phyloP scores from a whole-genome alignment of 2,888 invertebrate genomes.

The Pegoplata infirma region DNA sequence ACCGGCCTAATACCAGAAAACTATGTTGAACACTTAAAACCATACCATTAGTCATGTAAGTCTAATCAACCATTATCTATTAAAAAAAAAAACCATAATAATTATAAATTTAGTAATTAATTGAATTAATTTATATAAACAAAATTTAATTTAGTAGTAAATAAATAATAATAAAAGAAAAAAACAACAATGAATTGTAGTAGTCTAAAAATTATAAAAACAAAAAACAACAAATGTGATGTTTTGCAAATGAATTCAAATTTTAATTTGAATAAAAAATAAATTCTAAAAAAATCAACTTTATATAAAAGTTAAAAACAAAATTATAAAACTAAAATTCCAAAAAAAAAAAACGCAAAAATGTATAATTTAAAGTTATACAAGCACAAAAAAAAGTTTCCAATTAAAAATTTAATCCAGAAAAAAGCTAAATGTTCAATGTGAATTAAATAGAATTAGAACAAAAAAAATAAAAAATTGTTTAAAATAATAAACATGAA shows the following conservation, averaged over 20 bases:
- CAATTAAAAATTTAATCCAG: not conserved
- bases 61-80: slow-evolving; percentile 54
- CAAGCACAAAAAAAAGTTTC: not conserved
- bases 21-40: slow-evolving; percentile 87
- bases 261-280: not conserved
- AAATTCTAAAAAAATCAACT: slow-evolving; percentile 6
- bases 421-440: slow-evolving; percentile 34
- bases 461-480: slow-evolving; percentile 13
- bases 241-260: slow-evolving; percentile 44
- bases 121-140: slow-evolving; percentile 35
- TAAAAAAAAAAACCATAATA: not conserved
- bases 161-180: slow-evolving; percentile 3
- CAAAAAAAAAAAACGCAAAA: too few species aligned
- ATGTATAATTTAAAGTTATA: not conserved
- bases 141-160: slow-evolving; percentile 16
- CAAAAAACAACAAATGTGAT: slow-evolving; percentile 57
- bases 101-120: slow-evolving; percentile 17
- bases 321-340: slow-evolving; percentile 11
- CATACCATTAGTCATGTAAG: slow-evolving; percentile 69
- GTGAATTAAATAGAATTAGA: slow-evolving; percentile 32
- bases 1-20: slow-evolving; percentile 97
- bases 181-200: slow-evolving; percentile 51
- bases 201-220: slow-evolving; percentile 4
- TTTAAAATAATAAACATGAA: slow-evolving; percentile 13
- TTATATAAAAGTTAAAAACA: not conserved